A percentile compares a stretch with the other conserved stretches of the same genome.
Conservation (phyloP, 1,140 invertebrate species). For the Andrena cerasifolii region DNA sequence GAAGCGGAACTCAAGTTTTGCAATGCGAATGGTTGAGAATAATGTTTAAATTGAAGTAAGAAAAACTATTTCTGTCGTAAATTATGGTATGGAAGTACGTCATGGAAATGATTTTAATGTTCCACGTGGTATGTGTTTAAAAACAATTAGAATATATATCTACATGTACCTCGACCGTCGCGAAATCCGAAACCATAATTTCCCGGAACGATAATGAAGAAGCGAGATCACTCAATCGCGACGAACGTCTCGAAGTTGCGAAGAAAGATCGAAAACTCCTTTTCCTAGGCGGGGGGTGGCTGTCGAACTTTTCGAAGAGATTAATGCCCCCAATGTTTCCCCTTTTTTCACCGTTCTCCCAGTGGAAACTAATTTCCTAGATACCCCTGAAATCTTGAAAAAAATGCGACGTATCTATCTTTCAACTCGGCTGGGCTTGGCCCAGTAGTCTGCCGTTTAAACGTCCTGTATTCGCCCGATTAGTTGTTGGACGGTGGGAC, state of each 20-base stretch:
- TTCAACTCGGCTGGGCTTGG: not conserved
- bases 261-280: conserved; percentile 63
- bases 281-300: conserved; percentile 52
- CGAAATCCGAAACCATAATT: not conserved
- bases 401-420: conserved; percentile 55
- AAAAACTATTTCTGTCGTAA: too few species aligned
- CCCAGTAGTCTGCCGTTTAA: conserved; percentile 45
- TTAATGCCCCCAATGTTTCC: conserved; percentile 47
- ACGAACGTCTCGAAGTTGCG: conserved; percentile 52
- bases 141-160: too few species aligned
- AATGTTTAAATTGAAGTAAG: too few species aligned
- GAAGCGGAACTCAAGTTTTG: too few species aligned
- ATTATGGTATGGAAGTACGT: too few species aligned
- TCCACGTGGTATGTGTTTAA: too few species aligned
- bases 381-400: conserved; percentile 51
- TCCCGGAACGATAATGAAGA: conserved; percentile 45
- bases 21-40: too few species aligned
- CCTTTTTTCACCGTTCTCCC: not conserved
- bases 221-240: conserved; percentile 56
- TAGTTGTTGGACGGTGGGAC: conserved; percentile 36
- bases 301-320: conserved; percentile 65
- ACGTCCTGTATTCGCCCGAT: conserved; percentile 38
- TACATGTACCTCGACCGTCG: not conserved
- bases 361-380: conserved; percentile 62
- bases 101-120: too few species aligned